Percentiles rank a stretch among this genome's conserved stretches.
phyloP scores from a whole-genome alignment of 2,888 invertebrate genomes.

The Tachina fera region DNA sequence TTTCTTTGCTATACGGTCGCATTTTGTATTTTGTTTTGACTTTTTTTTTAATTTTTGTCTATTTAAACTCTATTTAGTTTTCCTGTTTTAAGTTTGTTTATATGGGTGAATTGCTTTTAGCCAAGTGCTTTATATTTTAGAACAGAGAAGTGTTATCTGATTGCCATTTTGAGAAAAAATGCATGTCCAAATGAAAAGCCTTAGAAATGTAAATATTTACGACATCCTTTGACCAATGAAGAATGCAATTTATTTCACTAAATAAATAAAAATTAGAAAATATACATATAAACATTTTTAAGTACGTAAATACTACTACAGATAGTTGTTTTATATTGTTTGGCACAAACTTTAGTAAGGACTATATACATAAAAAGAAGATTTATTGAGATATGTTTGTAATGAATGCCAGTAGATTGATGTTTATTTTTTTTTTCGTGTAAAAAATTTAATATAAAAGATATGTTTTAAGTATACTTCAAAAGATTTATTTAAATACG shows the following conservation, averaged over 20 bases:
- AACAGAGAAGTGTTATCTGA: conserved; percentile 70
- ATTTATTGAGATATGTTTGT: conserved; percentile 49
- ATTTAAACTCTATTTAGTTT: conserved; percentile 32
- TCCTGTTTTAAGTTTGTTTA: conserved; percentile 5
- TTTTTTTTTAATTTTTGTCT: conserved; percentile 23
- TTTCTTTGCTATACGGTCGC: conserved; percentile 1
- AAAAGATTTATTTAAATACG: conserved; percentile 21
- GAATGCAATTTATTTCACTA: conserved; percentile 69
- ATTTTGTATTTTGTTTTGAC: neutral
- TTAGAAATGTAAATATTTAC: conserved; percentile 69
- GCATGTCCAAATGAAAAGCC: conserved; percentile 62
- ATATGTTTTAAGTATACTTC: neutral
- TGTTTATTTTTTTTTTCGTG: conserved; percentile 11
- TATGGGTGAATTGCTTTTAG: conserved; percentile 62
- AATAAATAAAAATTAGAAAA: conserved; percentile 60
- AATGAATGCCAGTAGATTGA: conserved; percentile 37
- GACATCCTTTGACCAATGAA: conserved; percentile 70
- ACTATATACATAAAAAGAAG: conserved; percentile 40
- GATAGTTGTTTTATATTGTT: conserved; percentile 42
- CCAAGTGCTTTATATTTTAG: conserved; percentile 63
- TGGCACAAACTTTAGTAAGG: conserved; percentile 32
- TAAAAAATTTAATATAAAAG: neutral
- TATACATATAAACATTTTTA: conserved; percentile 23
- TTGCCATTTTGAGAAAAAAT: conserved; percentile 67
- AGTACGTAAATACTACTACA: conserved; percentile 34